Conservation (phyloP, 2,113 vertebrate genomes). For the Capreolus pygargus region DNA sequence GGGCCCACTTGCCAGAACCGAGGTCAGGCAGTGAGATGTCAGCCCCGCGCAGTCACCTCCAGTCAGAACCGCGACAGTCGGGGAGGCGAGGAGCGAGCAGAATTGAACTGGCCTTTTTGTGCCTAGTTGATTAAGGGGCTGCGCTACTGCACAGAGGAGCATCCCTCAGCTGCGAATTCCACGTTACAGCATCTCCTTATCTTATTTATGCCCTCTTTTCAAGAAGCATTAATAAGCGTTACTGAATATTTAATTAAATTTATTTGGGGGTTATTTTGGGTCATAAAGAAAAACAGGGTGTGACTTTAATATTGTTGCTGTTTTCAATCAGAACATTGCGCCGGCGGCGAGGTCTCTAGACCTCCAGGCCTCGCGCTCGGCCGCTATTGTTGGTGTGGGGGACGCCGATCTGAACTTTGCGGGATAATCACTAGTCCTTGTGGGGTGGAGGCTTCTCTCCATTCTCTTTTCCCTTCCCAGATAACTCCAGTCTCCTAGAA, state of each 20-base stretch:
- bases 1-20: neutral
- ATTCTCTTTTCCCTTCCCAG: neutral
- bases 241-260: neutral
- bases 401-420: neutral
- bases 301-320: conserved; percentile 13
- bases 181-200: neutral
- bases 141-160: neutral
- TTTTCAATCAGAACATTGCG: conserved; percentile 3
- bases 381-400: conserved; percentile 59
- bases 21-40: neutral
- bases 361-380: neutral
- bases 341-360: neutral
- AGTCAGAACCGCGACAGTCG: neutral
- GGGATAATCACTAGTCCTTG: neutral
- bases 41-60: neutral
- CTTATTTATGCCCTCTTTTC: neutral
- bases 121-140: neutral
- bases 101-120: neutral
- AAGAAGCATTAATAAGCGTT: neutral
- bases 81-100: neutral
- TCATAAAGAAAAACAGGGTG: neutral
- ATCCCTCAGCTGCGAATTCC: neutral
- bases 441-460: neutral
- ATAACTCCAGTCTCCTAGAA: neutral
- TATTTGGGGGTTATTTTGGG: neutral